Conservation (phyloP, 2,113 vertebrate species). For the Aptenodytes patagonicus region DNA sequence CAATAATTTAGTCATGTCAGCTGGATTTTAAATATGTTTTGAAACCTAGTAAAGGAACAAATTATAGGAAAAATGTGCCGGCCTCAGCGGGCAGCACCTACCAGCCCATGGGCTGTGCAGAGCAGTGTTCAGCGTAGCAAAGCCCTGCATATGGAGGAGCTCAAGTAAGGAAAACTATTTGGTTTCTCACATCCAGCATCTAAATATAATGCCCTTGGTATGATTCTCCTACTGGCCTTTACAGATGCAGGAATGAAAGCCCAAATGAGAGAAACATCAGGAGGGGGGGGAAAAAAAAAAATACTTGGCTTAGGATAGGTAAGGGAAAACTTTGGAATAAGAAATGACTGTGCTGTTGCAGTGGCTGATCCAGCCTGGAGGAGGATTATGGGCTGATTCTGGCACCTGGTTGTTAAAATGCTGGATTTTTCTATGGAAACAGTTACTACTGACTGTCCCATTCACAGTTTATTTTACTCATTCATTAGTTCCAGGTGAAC, state of each 20-base stretch:
- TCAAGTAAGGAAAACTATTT: not conserved
- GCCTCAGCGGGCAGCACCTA: conserved; percentile 12
- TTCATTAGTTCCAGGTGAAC: not conserved
- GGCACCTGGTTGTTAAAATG: not conserved
- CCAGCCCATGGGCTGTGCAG: not conserved
- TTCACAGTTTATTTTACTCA: not conserved
- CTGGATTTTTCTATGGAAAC: conserved; percentile 34
- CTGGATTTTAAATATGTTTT: not conserved
- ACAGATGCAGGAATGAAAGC: not conserved
- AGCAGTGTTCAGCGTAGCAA: not conserved
- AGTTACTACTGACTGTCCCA: not conserved
- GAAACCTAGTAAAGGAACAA: not conserved
- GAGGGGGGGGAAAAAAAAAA: not conserved
- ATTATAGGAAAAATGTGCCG: not conserved
- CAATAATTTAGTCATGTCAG: not conserved
- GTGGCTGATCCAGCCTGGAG: not conserved
- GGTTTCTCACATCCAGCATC: not conserved
- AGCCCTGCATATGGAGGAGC: not conserved
- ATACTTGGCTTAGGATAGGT: not conserved
- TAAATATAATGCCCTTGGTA: not conserved
- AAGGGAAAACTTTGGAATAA: not conserved
- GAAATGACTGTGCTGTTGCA: not conserved
- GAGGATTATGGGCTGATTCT: not conserved
- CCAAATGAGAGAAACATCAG: not conserved
- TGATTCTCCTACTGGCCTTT: not conserved